Percentiles rank a stretch among this genome's conserved stretches.
Evolutionary conservation across 2,888 invertebrate genomes (phyloP).

Genomic region (Dasysyrphus albostriatus): DNA sequence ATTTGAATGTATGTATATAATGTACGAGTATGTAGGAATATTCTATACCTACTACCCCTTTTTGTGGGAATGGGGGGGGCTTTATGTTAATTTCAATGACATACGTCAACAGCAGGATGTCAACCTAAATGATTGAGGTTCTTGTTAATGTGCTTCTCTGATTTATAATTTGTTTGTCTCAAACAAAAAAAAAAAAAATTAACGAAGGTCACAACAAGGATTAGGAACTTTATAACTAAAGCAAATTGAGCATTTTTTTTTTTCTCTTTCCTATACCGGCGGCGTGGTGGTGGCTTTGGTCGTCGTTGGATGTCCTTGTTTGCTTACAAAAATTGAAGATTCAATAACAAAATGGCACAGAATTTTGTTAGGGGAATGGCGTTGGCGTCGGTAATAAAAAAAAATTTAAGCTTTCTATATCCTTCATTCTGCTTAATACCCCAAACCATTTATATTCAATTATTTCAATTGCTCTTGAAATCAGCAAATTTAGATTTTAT

Average conservation of each 20-base stretch:
- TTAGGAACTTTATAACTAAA: constrained; percentile 39
- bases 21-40: too few species aligned
- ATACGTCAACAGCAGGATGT: constrained; percentile 37
- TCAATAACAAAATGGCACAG: constrained; percentile 11
- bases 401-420: constrained; percentile 5
- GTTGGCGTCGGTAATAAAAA: not conserved
- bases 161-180: not conserved
- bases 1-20: too few species aligned
- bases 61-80: constrained; percentile 11
- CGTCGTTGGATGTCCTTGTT: not conserved
- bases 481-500: constrained; percentile 64
- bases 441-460: constrained; percentile 38
- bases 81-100: constrained; percentile 59
- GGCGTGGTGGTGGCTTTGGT: too few species aligned
- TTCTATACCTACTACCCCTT: too few species aligned
- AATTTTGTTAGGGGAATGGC: not conserved
- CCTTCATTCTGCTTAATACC: not conserved
- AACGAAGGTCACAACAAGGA: constrained; percentile 51
- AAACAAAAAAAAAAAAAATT: not conserved
- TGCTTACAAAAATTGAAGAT: constrained; percentile 47
- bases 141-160: constrained; percentile 33
- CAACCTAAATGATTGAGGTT: constrained; percentile 28
- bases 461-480: constrained; percentile 63
- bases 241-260: constrained; percentile 16
- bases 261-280: not conserved